phyloP scores from a whole-genome alignment of 2,888 invertebrate species.

The Plebejus anna region DNA sequence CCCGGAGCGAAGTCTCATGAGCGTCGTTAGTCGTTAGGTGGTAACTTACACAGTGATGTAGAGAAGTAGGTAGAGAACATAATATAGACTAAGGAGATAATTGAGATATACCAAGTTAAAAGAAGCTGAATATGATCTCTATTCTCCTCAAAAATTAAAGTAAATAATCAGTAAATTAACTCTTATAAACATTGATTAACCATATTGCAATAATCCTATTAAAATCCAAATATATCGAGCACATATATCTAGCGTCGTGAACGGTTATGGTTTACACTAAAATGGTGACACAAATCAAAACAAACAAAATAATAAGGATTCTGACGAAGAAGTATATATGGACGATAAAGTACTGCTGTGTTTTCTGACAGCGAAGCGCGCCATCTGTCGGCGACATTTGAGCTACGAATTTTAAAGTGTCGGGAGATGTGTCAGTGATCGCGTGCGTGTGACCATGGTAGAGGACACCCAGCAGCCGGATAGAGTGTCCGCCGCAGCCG shows the following conservation, averaged over 20 bases:
- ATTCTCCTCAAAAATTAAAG: background rate
- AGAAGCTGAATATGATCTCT: background rate
- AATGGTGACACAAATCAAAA: constrained; percentile 31
- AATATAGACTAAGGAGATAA: background rate
- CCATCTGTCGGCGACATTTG: constrained; percentile 37
- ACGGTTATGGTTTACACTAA: constrained; percentile 29
- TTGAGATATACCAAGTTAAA: background rate
- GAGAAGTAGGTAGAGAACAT: background rate
- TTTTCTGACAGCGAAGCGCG: constrained; percentile 51
- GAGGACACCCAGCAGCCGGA: constrained; percentile 58
- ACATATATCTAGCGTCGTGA: constrained; percentile 29
- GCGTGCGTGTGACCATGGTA: constrained; percentile 52
- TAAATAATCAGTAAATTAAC: background rate
- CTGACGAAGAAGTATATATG: constrained; percentile 49
- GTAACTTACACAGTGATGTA: background rate
- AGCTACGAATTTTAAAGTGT: constrained; percentile 24
- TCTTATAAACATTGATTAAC: constrained; percentile 3
- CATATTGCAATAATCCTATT: constrained; percentile 34
- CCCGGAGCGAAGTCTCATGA: no score
- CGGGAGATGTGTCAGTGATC: constrained; percentile 25
- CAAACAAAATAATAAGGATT: constrained; percentile 39
- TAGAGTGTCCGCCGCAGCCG: constrained; percentile 67
- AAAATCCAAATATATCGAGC: background rate
- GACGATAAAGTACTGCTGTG: constrained; percentile 50
- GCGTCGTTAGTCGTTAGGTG: background rate